phyloP scores from a whole-genome alignment of 2,888 invertebrate species.

The Strigamia maritima region DNA sequence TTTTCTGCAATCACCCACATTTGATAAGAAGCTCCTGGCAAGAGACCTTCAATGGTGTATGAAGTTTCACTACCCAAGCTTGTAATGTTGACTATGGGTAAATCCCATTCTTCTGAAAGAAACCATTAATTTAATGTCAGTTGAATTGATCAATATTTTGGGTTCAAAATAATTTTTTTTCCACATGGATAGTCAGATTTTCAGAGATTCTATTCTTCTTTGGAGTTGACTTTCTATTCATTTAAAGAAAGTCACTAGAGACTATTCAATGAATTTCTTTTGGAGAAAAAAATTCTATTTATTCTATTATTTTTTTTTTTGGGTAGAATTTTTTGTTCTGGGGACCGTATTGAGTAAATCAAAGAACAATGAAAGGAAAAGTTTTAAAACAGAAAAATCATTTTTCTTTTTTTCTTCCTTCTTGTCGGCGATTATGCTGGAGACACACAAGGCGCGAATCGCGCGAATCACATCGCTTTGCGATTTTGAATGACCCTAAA shows the following conservation, averaged over 20 bases:
- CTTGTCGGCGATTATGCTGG: background rate
- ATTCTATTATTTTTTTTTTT: background rate
- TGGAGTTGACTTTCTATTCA: background rate
- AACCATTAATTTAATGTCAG: background rate
- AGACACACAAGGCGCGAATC: no score
- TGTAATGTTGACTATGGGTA: slow-evolving; percentile 29
- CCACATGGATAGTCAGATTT: background rate
- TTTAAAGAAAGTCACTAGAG: background rate
- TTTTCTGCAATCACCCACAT: slow-evolving; percentile 51
- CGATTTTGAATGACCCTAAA: no score
- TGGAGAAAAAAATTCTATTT: background rate
- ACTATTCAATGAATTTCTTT: background rate
- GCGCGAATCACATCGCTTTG: no score
- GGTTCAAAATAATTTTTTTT: background rate
- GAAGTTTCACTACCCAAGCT: slow-evolving; percentile 39
- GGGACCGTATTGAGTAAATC: background rate
- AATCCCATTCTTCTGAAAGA: slow-evolving; percentile 35
- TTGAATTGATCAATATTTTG: background rate
- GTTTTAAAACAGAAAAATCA: background rate
- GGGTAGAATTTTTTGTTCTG: background rate
- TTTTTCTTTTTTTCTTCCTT: background rate
- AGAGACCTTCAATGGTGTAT: slow-evolving; percentile 47
- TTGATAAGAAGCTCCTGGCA: slow-evolving; percentile 50
- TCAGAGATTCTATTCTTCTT: background rate
- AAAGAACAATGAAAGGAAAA: background rate